A percentile compares a stretch with the other conserved stretches of the same genome.
Evolutionary conservation across 2,113 vertebrate species (phyloP).

Genomic region (Egretta garzetta): DNA sequence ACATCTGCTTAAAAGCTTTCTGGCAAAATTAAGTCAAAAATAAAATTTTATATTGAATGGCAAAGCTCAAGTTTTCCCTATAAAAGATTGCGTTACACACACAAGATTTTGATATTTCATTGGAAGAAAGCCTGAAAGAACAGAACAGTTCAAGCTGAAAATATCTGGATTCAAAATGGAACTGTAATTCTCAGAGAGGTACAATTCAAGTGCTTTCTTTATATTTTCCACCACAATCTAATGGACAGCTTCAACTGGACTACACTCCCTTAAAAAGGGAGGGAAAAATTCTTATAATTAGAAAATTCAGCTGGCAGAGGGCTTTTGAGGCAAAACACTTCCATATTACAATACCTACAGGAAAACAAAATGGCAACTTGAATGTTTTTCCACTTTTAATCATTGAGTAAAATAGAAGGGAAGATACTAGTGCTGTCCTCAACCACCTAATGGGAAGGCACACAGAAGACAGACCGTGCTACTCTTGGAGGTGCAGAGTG

Average conservation of each 20-base stretch:
- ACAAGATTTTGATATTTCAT: not conserved
- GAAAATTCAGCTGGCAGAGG: not conserved
- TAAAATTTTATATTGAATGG: not conserved
- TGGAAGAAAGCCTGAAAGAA: slow-evolving; percentile 22
- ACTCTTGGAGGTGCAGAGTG: not conserved
- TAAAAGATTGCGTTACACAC: not conserved
- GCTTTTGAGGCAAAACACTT: not conserved
- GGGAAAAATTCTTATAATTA: not conserved
- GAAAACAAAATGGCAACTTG: not conserved
- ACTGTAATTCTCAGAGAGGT: not conserved
- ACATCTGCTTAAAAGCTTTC: slow-evolving; percentile 24
- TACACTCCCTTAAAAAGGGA: not conserved
- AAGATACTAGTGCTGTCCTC: not conserved
- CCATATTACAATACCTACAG: not conserved
- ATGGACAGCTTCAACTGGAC: not conserved
- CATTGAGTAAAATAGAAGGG: not conserved
- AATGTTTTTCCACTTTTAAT: not conserved
- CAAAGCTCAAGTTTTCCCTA: slow-evolving; percentile 11
- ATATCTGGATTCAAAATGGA: not conserved
- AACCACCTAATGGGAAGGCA: not conserved
- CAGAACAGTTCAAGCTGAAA: not conserved
- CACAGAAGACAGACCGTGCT: not conserved
- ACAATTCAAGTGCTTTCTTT: not conserved
- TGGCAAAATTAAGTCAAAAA: not conserved
- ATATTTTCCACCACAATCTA: not conserved